phyloP scores from a whole-genome alignment of 2,888 invertebrate species.

The Spilarctia lutea region DNA sequence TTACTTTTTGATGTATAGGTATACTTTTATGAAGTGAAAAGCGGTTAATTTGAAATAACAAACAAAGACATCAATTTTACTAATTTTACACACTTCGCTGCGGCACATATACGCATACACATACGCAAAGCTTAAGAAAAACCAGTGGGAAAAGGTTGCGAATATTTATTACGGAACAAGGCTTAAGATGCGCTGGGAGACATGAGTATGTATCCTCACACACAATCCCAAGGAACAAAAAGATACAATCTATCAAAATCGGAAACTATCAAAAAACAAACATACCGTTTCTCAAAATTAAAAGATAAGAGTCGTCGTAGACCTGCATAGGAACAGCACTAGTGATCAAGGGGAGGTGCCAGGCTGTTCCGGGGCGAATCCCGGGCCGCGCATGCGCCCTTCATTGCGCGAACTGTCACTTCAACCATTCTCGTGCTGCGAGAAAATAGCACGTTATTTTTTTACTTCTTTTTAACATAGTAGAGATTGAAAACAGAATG shows the following conservation, averaged over 20 bases:
- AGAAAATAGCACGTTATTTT: neutral
- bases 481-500: neutral
- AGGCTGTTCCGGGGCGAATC: conserved; percentile 58
- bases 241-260: too few relatives aligned
- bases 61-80: too few relatives aligned
- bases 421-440: conserved; percentile 19
- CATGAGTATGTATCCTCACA: neutral
- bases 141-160: too few relatives aligned
- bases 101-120: too few relatives aligned
- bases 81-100: too few relatives aligned
- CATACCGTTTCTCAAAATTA: neutral
- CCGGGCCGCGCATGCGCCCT: conserved; percentile 68
- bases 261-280: neutral
- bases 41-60: too few relatives aligned
- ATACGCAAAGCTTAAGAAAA: too few relatives aligned
- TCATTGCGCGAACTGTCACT: conserved; percentile 49
- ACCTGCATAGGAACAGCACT: conserved; percentile 53
- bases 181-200: too few relatives aligned
- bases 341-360: conserved; percentile 51
- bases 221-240: neutral
- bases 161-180: too few relatives aligned
- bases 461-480: neutral
- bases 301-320: conserved; percentile 3
- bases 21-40: too few relatives aligned
- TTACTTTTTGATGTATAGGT: too few relatives aligned